phyloP scores from a whole-genome alignment of 1,140 invertebrate species.

The Eupristina koningsbergeri region DNA sequence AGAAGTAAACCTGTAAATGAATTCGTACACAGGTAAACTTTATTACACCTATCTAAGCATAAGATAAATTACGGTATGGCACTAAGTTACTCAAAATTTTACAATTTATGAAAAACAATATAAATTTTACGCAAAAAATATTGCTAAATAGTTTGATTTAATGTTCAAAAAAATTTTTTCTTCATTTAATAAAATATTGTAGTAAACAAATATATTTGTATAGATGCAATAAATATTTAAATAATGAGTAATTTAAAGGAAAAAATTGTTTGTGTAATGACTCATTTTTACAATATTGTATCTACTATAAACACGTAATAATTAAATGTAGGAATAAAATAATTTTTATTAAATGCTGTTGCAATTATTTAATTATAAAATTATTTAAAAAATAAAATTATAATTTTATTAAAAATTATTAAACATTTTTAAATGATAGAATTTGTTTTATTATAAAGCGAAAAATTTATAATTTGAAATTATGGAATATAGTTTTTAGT shows the following conservation, averaged over 20 bases:
- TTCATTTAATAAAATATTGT: background rate
- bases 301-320: background rate
- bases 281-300: background rate
- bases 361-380: too few species aligned
- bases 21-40: background rate
- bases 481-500: too few species aligned
- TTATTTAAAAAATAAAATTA: too few species aligned
- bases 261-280: background rate
- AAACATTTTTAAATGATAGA: too few species aligned
- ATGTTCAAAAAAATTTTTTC: background rate
- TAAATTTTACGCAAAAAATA: background rate
- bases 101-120: background rate
- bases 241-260: too few species aligned
- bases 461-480: too few species aligned
- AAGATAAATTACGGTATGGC: background rate
- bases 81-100: slow-evolving; percentile 5
- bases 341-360: too few species aligned
- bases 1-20: background rate
- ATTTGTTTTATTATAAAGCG: too few species aligned
- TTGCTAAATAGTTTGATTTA: background rate
- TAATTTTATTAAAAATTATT: too few species aligned
- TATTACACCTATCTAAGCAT: background rate
- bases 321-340: background rate
- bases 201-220: background rate
- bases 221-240: too few species aligned